These are phyloP conservation scores for Chloroceryle inda DNA, from an alignment of 2,797 vertebrate species.

Conservation along the genomic window DNA sequence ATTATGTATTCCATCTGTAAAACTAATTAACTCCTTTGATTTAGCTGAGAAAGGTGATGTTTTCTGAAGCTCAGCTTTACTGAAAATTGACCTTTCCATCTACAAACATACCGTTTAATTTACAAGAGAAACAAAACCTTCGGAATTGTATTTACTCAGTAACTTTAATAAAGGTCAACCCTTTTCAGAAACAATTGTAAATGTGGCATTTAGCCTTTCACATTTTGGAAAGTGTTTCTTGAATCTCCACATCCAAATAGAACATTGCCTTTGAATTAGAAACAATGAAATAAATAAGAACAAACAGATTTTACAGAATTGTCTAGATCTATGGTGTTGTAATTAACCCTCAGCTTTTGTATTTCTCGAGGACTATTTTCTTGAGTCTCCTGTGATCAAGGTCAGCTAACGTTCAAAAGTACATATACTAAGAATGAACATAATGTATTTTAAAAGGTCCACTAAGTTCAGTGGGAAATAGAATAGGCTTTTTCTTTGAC, in stretches of 20 bases:
- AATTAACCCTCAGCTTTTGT: background rate
- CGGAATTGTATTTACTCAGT: slow-evolving; percentile 81
- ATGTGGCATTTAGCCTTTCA: slow-evolving; percentile 84
- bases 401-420: background rate
- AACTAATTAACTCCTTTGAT: slow-evolving; percentile 81
- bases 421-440: slow-evolving; percentile 39
- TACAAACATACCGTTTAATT: slow-evolving; percentile 85
- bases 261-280: slow-evolving; percentile 42
- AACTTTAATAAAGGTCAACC: slow-evolving; percentile 85
- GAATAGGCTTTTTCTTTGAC: slow-evolving; percentile 64
- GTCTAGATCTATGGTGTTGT: background rate
- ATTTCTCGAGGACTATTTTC: background rate
- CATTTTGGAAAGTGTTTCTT: slow-evolving; percentile 77
- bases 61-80: slow-evolving; percentile 66
- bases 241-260: slow-evolving; percentile 64
- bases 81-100: slow-evolving; percentile 84
- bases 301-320: background rate
- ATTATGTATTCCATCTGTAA: slow-evolving; percentile 70
- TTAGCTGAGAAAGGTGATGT: slow-evolving; percentile 63
- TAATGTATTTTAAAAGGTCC: slow-evolving; percentile 50
- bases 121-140: slow-evolving; percentile 82
- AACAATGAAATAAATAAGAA: slow-evolving; percentile 72
- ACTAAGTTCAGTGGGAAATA: slow-evolving; percentile 35
- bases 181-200: slow-evolving; percentile 85
- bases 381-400: background rate